A percentile compares a stretch with the other conserved stretches of the same genome.
Conservation (phyloP, 2,113 vertebrate species). For the Vireo altiloquus region DNA sequence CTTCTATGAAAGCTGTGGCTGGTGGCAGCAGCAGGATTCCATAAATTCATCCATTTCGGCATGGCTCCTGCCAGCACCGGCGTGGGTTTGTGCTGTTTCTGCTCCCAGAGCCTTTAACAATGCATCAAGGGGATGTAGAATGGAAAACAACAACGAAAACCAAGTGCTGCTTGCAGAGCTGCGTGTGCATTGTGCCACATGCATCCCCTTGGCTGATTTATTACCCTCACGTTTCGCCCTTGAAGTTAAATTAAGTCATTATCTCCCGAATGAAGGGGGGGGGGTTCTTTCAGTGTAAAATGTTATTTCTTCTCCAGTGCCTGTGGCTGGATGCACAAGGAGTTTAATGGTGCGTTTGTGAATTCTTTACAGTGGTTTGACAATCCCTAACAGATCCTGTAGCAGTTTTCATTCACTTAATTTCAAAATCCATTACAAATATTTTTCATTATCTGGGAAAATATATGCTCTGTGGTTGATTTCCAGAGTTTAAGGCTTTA, state of each 20-base stretch:
- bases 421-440: not conserved
- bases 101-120: not conserved
- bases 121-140: not conserved
- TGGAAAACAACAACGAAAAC: not conserved
- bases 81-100: not conserved
- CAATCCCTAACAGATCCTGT: not conserved
- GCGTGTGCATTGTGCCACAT: not conserved
- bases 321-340: not conserved
- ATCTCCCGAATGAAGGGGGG: not conserved
- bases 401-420: not conserved
- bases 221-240: not conserved
- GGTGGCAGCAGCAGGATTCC: not conserved
- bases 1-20: constrained; percentile 3
- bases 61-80: not conserved
- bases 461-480: not conserved
- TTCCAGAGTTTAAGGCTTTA: not conserved
- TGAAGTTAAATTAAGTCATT: not conserved
- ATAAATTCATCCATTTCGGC: not conserved
- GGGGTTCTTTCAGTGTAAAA: not conserved
- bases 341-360: not conserved
- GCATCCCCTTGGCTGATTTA: not conserved
- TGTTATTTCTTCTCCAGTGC: not conserved
- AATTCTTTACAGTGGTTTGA: not conserved
- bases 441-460: not conserved
- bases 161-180: not conserved